Conservation (phyloP, 1,140 invertebrate genomes). For the Anastatus disparis region DNA sequence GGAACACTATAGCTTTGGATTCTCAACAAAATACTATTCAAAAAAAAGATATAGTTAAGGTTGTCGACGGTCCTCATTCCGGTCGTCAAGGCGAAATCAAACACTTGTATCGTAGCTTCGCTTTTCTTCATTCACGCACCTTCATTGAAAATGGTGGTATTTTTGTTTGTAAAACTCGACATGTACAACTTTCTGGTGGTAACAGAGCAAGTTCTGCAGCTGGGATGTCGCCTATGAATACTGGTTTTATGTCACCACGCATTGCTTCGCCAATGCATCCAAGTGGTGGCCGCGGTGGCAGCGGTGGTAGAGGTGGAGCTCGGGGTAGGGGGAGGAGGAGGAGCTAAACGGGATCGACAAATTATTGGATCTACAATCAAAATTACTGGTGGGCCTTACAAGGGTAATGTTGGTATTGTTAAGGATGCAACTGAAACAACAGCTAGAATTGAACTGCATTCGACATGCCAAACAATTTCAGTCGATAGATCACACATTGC, state of each 20-base stretch:
- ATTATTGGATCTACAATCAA: constrained; percentile 98
- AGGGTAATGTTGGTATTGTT: constrained; percentile 84
- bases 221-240: constrained; percentile 78
- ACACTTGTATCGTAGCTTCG: constrained; percentile 93
- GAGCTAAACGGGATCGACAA: constrained; percentile 83
- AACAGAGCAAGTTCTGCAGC: too few relatives aligned
- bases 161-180: constrained; percentile 95
- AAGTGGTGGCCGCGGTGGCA: constrained; percentile 68
- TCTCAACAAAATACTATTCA: constrained; percentile 93
- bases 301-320: constrained; percentile 69
- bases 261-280: constrained; percentile 91
- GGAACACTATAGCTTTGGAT: constrained; percentile 90
- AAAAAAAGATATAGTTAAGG: constrained; percentile 94
- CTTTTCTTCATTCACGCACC: constrained; percentile 92
- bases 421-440: constrained; percentile 95
- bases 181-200: constrained; percentile 91
- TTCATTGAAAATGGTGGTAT: constrained; percentile 96
- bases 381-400: constrained; percentile 96
- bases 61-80: constrained; percentile 94
- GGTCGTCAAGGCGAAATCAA: constrained; percentile 94
- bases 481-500: constrained; percentile 94
- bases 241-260: constrained; percentile 85
- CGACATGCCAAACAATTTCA: constrained; percentile 96
- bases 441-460: constrained; percentile 94
- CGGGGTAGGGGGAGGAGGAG: constrained; percentile 72